These are phyloP conservation scores for Leptinotarsa defecta DNA, from an alignment of 1,140 invertebrate species.

Conservation along the genomic window DNA sequence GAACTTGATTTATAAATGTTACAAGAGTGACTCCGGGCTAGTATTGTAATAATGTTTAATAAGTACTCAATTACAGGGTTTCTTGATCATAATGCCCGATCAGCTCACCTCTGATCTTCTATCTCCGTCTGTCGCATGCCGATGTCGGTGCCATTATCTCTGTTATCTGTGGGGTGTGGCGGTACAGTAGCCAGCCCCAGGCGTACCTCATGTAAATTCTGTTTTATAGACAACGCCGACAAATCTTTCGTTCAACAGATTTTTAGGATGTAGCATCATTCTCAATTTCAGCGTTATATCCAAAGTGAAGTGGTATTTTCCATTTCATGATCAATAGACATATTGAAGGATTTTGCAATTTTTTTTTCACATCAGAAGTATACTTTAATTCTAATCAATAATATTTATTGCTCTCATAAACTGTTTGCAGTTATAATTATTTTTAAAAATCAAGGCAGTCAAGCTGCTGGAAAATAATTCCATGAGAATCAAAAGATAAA, in stretches of 20 bases:
- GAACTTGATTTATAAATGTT: slow-evolving; percentile 19
- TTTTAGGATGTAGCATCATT: neutral
- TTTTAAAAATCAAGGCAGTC: too few relatives aligned
- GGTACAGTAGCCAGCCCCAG: slow-evolving; percentile 42
- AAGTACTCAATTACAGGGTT: slow-evolving; percentile 43
- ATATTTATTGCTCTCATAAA: too few relatives aligned
- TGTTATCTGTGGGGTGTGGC: slow-evolving; percentile 40
- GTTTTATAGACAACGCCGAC: slow-evolving; percentile 1
- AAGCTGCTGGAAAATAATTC: too few relatives aligned
- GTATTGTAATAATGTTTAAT: slow-evolving; percentile 46
- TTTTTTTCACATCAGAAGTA: too few relatives aligned
- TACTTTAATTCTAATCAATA: too few relatives aligned
- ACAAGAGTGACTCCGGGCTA: slow-evolving; percentile 26
- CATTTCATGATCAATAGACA: too few relatives aligned
- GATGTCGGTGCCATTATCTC: slow-evolving; percentile 20
- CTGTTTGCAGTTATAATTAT: too few relatives aligned
- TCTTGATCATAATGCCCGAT: slow-evolving; percentile 40
- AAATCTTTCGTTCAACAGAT: neutral
- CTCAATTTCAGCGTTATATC: too few relatives aligned
- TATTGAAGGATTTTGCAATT: too few relatives aligned
- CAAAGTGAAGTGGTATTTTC: too few relatives aligned
- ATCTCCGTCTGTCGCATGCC: slow-evolving; percentile 28
- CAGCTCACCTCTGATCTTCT: slow-evolving; percentile 35
- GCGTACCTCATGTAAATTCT: slow-evolving; percentile 8
- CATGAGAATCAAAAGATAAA: too few relatives aligned